Percentiles rank a stretch among this genome's conserved stretches.
phyloP scores from a whole-genome alignment of 2,888 invertebrate genomes.

The Calliopum simillimum region DNA sequence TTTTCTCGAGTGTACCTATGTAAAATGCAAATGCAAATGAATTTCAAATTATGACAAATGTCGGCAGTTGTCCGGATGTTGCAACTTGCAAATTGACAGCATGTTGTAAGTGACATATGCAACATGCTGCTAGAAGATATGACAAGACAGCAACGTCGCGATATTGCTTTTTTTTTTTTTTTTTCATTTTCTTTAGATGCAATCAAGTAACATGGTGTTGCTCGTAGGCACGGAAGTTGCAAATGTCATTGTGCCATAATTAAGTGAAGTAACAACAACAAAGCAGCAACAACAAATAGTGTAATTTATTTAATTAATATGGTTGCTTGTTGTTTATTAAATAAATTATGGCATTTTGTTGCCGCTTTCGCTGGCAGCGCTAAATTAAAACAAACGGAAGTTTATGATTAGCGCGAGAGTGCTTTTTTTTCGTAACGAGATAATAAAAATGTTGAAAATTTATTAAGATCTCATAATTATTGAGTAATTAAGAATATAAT shows the following conservation, averaged over 20 bases:
- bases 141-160: conserved; percentile 36
- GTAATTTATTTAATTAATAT: conserved; percentile 28
- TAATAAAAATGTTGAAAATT: no score
- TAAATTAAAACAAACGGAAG: conserved; percentile 10
- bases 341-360: conserved; percentile 1
- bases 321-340: conserved; percentile 6
- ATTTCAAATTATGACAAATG: conserved; percentile 63
- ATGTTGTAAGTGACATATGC: conserved; percentile 36
- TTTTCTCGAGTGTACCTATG: conserved; percentile 17
- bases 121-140: conserved; percentile 39
- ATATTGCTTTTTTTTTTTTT: no score
- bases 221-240: neutral
- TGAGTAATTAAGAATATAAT: no score
- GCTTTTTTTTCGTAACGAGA: neutral
- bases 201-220: neutral
- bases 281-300: neutral
- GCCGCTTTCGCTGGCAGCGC: neutral
- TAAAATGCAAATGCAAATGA: conserved; percentile 58
- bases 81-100: conserved; percentile 54
- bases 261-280: conserved; percentile 3
- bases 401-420: conserved; percentile 18
- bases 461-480: no score
- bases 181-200: neutral
- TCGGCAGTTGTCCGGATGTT: conserved; percentile 64
- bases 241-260: neutral